Percentiles rank a stretch among this genome's conserved stretches.
phyloP scores from a whole-genome alignment of 2,113 vertebrate genomes.

The Promerops cafer region DNA sequence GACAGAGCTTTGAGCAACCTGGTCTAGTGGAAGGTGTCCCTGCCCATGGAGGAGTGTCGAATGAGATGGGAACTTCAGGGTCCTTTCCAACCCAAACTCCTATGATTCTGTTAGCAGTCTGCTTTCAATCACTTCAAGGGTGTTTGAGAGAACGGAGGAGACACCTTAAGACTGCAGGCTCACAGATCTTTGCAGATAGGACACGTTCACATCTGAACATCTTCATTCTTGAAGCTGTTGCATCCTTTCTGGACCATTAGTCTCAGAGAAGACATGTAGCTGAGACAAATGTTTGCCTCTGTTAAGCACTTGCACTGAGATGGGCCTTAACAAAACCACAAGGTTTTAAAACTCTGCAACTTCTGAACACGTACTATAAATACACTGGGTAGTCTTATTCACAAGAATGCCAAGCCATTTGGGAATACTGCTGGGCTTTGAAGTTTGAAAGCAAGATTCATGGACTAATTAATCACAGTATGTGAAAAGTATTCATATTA shows the following conservation, averaged over 20 bases:
- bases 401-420: background rate
- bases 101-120: background rate
- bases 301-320: background rate
- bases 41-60: fast-evolving
- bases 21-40: background rate
- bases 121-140: background rate
- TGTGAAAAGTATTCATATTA: background rate
- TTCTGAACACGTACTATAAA: background rate
- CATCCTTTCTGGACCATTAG: background rate
- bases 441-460: background rate
- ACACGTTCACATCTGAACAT: fast-evolving
- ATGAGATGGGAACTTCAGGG: background rate
- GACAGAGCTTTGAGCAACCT: background rate
- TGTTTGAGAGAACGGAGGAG: background rate
- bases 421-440: constrained; percentile 12
- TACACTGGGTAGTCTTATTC: background rate
- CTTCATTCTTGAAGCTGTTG: background rate
- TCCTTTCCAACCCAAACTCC: background rate
- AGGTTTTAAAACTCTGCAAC: background rate
- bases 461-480: background rate
- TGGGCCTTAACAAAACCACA: background rate
- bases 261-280: background rate
- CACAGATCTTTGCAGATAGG: background rate
- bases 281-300: background rate
- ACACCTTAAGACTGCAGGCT: background rate